Evolutionary conservation across 2,797 vertebrate genomes (phyloP), one percentile per base, ranked within the genome.

Genomic region (Cirrhinus mrigala): DNA sequence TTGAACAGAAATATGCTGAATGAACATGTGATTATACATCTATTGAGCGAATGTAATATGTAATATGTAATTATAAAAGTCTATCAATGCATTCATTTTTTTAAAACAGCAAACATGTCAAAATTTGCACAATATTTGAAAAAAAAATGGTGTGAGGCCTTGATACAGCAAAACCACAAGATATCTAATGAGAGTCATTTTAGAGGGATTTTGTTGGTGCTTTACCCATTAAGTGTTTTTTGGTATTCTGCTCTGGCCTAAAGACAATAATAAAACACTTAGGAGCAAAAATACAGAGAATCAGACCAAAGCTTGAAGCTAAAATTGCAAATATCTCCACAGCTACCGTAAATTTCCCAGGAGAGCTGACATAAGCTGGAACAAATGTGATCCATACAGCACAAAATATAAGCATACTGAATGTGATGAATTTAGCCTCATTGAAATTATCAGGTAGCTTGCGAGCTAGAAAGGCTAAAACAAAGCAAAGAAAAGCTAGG

Each of bases 241-340:
- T 91, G 12, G 89, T 92, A 76, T 92, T 92, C 60, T 90, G 78
- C 22, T 92, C 89, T n/a, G 91, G 91, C 20, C 81, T 81, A 76
- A 90, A 88, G 44, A 92, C 74, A 48, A 92, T 92, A 66, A 92
- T 90, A 46, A 90, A 90, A 87, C 89, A 91, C 86, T 92, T 92
- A 0, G 90, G 91, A 80, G 79, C 87, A 88, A 92, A 92, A 87
- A 91, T 91, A 40, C 90, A 90, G 15, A 87, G 20, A 44, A 86
- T 89, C 37, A 92, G 58, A 80, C 87, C 88, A 85, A 91, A 91
- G 20, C 90, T 91, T 33, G 90, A 91, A 4, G 90, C 84, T 60
- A 92, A 64, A 70, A 92, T 91, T 3, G 73, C 73, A 54, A 75
- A 75, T 12, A 75, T 54, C 27, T 75, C 73, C 2, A 75, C 73